Evolutionary conservation across 1,140 invertebrate genomes (phyloP), one percentile per base, ranked within the genome.

Genomic region (Drosophila mauritiana): DNA sequence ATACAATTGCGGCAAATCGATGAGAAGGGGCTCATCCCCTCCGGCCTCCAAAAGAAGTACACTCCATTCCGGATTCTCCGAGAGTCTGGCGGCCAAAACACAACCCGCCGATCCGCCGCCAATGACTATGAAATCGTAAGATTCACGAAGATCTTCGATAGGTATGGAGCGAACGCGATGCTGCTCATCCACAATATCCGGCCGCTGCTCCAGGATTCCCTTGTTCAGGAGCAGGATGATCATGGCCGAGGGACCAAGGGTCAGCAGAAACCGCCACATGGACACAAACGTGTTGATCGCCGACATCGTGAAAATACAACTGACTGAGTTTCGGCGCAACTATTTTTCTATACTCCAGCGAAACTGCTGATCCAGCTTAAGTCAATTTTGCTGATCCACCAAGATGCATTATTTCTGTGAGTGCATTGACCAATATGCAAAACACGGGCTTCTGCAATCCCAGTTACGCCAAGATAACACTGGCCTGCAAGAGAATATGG

Each of bases 91-190:
- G 0, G 97, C 97, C 27, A 98, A 46, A 0, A 97, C 97, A 20
- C 96, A 93, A 10, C 97, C 97, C 0, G 97, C 96, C 0, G 96
- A 96, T 6, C 97, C 97, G 6, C 94, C 97, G 0, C 97, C 97
- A 34, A 98, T 93, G 36, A 97, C 93, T 1, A 97, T 94, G 57
- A 96, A 97, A 86, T 97, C 96, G 58, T 97, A 97, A 20, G 92
- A 92, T 2, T 93, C 81, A 1, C 93, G 86, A 8, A 96, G 80
- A 10, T 94, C 65, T 4, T 92, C 78, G 1, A 93, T 78, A 0
- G 80, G 62, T 10, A 92, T 91, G 42, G 95, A 93, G 37, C 91
- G 91, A 0, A 96, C 92, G 7, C 95, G 93, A 73, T 95, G 83
- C 20, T 93, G 91, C 0, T 83, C 86, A 52, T 96, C 96, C 36